Percentiles rank a stretch among this genome's conserved stretches.
Evolutionary conservation across 2,113 vertebrate species (phyloP).

Genomic region (Leptosomus discolor): DNA sequence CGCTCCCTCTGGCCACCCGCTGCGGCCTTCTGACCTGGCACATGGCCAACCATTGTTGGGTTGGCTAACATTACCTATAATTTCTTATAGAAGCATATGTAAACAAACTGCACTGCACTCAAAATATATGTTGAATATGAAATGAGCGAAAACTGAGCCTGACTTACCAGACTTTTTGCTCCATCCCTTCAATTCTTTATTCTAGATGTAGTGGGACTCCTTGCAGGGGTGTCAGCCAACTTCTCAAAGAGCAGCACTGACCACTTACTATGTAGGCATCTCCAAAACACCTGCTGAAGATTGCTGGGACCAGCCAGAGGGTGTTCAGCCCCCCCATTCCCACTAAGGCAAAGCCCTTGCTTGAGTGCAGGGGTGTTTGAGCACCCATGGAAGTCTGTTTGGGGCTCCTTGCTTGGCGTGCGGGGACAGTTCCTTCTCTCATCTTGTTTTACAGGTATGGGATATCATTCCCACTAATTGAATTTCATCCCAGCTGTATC

Average conservation of each 20-base stretch:
- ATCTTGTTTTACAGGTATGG: fast-evolving
- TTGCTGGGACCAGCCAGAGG: neutral
- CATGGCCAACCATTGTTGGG: fast-evolving
- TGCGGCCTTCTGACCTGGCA: neutral
- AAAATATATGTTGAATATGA: fast-evolving
- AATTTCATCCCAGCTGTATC: neutral
- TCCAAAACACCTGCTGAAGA: neutral
- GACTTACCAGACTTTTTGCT: neutral
- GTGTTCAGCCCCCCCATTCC: fast-evolving
- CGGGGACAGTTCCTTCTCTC: fast-evolving
- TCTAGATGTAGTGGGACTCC: neutral
- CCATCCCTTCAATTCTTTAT: neutral
- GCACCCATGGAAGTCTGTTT: fast-evolving
- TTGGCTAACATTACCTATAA: fast-evolving
- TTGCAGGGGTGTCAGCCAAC: neutral
- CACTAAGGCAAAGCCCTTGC: neutral
- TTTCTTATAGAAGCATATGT: neutral
- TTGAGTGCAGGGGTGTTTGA: neutral
- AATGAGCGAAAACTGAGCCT: fast-evolving
- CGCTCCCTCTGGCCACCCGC: fast-evolving
- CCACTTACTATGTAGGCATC: neutral
- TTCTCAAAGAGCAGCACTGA: neutral
- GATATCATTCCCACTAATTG: fast-evolving
- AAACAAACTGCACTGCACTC: neutral
- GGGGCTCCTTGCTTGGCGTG: neutral